phyloP scores from a whole-genome alignment of 2,113 vertebrate genomes.

The Rattus rattus region DNA sequence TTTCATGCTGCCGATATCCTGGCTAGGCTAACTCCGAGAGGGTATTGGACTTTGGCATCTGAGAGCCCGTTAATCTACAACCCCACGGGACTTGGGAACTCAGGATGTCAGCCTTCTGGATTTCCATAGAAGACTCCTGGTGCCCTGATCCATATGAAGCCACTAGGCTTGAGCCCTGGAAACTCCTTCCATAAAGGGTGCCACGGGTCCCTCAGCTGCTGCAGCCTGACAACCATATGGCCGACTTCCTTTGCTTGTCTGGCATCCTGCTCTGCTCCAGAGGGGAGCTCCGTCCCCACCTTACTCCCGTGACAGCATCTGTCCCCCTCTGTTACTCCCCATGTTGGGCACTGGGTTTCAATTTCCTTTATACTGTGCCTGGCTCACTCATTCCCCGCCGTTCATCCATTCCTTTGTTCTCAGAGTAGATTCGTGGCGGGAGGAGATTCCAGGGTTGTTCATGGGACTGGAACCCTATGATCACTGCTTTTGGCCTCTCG shows the following conservation, averaged over 20 bases:
- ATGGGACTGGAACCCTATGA: background rate
- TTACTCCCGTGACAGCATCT: accelerated
- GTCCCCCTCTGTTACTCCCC: accelerated
- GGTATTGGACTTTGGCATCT: background rate
- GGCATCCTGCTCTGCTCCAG: accelerated
- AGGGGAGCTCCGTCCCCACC: background rate
- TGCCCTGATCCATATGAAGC: background rate
- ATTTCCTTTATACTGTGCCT: background rate
- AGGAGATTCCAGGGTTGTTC: background rate
- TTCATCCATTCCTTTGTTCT: background rate
- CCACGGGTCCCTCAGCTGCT: background rate
- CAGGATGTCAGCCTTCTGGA: background rate
- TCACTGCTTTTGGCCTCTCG: background rate
- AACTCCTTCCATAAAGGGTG: accelerated
- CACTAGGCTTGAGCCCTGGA: background rate
- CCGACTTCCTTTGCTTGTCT: background rate
- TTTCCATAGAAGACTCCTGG: background rate
- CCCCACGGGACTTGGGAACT: background rate
- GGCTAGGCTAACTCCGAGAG: background rate
- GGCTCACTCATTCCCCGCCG: background rate
- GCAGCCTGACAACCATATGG: background rate
- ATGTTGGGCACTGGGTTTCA: background rate
- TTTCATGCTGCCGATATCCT: background rate
- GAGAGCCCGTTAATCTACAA: background rate
- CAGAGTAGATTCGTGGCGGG: background rate